Evolutionary conservation across 2,888 invertebrate genomes (phyloP).

Genomic region (Noctua fimbriata): DNA sequence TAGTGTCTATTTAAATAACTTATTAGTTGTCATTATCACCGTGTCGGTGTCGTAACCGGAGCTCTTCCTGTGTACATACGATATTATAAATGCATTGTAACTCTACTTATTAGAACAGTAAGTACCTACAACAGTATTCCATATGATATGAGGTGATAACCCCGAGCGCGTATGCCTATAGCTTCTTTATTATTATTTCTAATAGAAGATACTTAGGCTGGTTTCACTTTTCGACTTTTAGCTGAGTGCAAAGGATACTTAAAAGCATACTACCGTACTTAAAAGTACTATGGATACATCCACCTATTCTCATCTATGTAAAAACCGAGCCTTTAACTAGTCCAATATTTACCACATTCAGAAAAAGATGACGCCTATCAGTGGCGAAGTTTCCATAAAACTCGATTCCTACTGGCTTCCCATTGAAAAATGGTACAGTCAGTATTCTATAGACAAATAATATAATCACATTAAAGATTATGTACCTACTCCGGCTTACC

Average conservation of each 20-base stretch:
- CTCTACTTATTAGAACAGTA: conserved; percentile 56
- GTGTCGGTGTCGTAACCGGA: conserved; percentile 62
- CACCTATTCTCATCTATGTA: not conserved
- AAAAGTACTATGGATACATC: not conserved
- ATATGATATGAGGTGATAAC: conserved; percentile 62
- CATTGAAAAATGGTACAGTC: too few relatives aligned
- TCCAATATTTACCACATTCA: not conserved
- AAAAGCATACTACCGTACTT: not conserved
- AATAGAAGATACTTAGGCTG: conserved; percentile 17
- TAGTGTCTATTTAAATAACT: conserved; percentile 39
- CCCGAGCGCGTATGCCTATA: conserved; percentile 49
- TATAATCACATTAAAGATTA: too few relatives aligned
- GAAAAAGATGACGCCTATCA: not conserved
- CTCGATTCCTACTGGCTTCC: too few relatives aligned
- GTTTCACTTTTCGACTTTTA: conserved; percentile 4
- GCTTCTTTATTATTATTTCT: conserved; percentile 48
- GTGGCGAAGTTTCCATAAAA: too few relatives aligned
- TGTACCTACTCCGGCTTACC: too few relatives aligned
- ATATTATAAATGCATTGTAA: conserved; percentile 61
- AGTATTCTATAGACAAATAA: too few relatives aligned
- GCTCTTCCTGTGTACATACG: conserved; percentile 65
- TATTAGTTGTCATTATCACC: conserved; percentile 54
- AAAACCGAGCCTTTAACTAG: not conserved
- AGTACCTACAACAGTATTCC: conserved; percentile 23
- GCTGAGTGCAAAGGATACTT: not conserved